Evolutionary conservation across 1,140 invertebrate genomes (phyloP).

Genomic region (Drosophila yakuba): DNA sequence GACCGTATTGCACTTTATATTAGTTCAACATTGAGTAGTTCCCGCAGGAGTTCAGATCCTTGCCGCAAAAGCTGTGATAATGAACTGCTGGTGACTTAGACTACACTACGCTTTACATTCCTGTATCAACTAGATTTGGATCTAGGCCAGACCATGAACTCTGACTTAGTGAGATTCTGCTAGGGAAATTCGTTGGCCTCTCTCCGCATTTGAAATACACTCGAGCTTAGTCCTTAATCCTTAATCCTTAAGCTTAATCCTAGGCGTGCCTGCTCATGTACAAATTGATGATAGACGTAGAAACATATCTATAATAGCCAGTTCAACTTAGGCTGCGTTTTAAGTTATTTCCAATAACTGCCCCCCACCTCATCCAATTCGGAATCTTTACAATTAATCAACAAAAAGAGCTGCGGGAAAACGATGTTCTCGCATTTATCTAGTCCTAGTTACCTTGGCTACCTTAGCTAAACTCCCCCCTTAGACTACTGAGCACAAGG

Average conservation of each 20-base stretch:
- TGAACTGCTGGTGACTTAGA: constrained; percentile 43
- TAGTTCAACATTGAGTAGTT: constrained; percentile 51
- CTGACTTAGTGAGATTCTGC: constrained; percentile 28
- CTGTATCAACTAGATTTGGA: constrained; percentile 41
- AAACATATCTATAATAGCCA: constrained; percentile 64
- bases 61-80: constrained; percentile 32
- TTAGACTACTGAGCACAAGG: constrained; percentile 37
- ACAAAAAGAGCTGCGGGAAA: constrained; percentile 63
- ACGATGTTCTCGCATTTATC: constrained; percentile 33
- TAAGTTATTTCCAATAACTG: constrained; percentile 81
- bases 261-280: constrained; percentile 73
- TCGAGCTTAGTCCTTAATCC: constrained; percentile 50
- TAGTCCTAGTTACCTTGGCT: constrained; percentile 52
- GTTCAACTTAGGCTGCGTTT: constrained; percentile 58
- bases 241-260: constrained; percentile 41
- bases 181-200: constrained; percentile 74
- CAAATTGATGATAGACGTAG: constrained; percentile 72
- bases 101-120: constrained; percentile 49
- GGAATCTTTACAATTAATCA: constrained; percentile 80
- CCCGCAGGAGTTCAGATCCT: constrained; percentile 7
- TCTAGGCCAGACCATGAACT: constrained; percentile 18
- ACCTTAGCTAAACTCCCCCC: constrained; percentile 43
- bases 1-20: constrained; percentile 45
- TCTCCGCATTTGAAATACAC: constrained; percentile 12
- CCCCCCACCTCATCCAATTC: constrained; percentile 36